A percentile compares a stretch with the other conserved stretches of the same genome.
Conservation (phyloP, 2,888 invertebrate genomes). For the Eupsilia transversa region DNA sequence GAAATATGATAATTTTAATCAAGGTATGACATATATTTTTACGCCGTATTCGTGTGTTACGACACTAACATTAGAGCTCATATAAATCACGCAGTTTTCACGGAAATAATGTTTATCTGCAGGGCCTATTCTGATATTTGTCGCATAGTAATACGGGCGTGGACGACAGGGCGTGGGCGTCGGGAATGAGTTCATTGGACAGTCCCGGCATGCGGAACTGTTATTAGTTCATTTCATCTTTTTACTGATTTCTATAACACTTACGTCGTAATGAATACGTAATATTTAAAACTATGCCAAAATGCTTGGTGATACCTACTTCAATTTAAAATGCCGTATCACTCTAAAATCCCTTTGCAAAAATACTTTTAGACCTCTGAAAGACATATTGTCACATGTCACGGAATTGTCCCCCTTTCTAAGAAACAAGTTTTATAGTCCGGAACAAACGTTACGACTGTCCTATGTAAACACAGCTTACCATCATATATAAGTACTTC, state of each 20-base stretch:
- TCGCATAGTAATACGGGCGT: slow-evolving; percentile 73
- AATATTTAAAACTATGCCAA: slow-evolving; percentile 19
- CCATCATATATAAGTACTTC: slow-evolving; percentile 63
- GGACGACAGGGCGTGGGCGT: slow-evolving; percentile 77
- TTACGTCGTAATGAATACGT: slow-evolving; percentile 19
- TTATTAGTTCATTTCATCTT: slow-evolving; percentile 68
- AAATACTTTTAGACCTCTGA: slow-evolving; percentile 35
- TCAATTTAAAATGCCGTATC: neutral
- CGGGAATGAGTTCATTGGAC: slow-evolving; percentile 84
- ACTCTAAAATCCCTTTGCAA: slow-evolving; percentile 17
- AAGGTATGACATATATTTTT: slow-evolving; percentile 37
- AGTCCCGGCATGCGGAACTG: slow-evolving; percentile 86
- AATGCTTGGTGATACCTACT: neutral
- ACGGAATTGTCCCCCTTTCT: slow-evolving; percentile 49
- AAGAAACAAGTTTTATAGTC: slow-evolving; percentile 56
- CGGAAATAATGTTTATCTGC: slow-evolving; percentile 66
- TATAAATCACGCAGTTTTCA: slow-evolving; percentile 55
- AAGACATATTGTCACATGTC: slow-evolving; percentile 49
- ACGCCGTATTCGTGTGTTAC: slow-evolving; percentile 40
- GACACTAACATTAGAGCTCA: slow-evolving; percentile 28
- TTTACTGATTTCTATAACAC: slow-evolving; percentile 57
- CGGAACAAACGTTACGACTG: slow-evolving; percentile 69
- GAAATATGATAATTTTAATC: slow-evolving; percentile 42
- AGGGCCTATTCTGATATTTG: slow-evolving; percentile 71
- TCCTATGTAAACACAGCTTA: slow-evolving; percentile 73